Percentiles rank a stretch among this genome's conserved stretches.
phyloP scores from a whole-genome alignment of 2,888 invertebrate species.

The Pheosia tremula region DNA sequence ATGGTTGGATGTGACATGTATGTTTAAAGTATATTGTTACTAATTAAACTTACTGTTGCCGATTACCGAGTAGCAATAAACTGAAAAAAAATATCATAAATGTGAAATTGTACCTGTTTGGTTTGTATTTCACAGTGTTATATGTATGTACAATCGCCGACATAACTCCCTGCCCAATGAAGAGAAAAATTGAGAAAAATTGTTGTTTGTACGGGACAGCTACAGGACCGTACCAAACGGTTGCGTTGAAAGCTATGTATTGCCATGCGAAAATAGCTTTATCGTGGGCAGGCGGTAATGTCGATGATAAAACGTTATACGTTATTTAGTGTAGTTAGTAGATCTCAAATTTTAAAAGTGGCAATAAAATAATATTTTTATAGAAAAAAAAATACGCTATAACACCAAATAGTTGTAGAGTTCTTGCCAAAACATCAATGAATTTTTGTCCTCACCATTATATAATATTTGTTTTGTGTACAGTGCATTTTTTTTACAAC shows the following conservation, averaged over 20 bases:
- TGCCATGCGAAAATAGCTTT: too few relatives aligned
- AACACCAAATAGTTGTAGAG: conserved; percentile 29
- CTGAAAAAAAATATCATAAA: conserved; percentile 32
- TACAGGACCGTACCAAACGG: too few relatives aligned
- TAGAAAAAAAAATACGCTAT: conserved; percentile 27
- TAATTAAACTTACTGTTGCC: conserved; percentile 9
- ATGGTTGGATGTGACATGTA: conserved; percentile 13
- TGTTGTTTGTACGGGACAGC: too few relatives aligned
- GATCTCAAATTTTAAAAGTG: conserved; percentile 46
- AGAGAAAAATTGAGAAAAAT: too few relatives aligned
- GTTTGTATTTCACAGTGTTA: conserved; percentile 29
- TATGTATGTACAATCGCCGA: conserved; percentile 20
- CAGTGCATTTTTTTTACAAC: conserved; percentile 8
- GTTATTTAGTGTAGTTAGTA: conserved; percentile 40
- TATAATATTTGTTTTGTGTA: conserved; percentile 11
- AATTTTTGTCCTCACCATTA: neutral
- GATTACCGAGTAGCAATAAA: conserved; percentile 24
- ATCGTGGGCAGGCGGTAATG: too few relatives aligned
- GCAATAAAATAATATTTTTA: conserved; percentile 45
- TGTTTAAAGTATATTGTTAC: conserved; percentile 20
- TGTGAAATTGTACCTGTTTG: conserved; percentile 45
- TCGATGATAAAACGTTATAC: too few relatives aligned
- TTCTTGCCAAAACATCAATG: conserved; percentile 33
- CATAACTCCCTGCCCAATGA: too few relatives aligned
- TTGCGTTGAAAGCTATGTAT: too few relatives aligned